These are phyloP conservation scores for Spheniscus mendiculus DNA, from an alignment of 2,113 vertebrate genomes.

Conservation along the genomic window DNA sequence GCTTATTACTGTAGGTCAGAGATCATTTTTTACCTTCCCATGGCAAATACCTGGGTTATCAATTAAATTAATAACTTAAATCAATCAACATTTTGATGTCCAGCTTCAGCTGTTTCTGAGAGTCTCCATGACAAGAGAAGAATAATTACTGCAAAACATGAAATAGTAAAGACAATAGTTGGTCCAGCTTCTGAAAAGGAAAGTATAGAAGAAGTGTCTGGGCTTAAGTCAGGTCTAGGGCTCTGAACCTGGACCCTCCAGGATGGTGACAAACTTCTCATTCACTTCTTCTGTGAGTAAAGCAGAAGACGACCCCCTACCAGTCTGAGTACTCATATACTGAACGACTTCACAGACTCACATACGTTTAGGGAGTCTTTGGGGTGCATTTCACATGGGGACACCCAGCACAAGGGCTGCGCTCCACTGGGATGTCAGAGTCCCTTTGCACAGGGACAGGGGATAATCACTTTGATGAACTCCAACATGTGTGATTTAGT, in stretches of 20 bases:
- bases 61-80: constrained; percentile 67
- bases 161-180: background rate
- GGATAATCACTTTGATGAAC: background rate
- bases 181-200: background rate
- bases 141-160: background rate
- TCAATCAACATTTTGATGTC: constrained; percentile 61
- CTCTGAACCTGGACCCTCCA: background rate
- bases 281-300: background rate
- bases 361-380: background rate
- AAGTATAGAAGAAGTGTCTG: background rate
- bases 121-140: background rate
- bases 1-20: constrained; percentile 70
- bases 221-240: background rate
- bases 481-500: background rate
- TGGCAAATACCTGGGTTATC: constrained; percentile 59
- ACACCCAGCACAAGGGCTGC: background rate
- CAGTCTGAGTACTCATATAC: background rate
- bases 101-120: background rate
- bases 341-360: background rate
- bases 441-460: background rate
- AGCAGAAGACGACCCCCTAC: background rate
- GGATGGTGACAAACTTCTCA: background rate
- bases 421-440: background rate
- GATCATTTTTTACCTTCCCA: constrained; percentile 51
- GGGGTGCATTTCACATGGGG: background rate